Conservation (phyloP, 1,140 invertebrate genomes). For the Pseudomyrmex gracilis region DNA sequence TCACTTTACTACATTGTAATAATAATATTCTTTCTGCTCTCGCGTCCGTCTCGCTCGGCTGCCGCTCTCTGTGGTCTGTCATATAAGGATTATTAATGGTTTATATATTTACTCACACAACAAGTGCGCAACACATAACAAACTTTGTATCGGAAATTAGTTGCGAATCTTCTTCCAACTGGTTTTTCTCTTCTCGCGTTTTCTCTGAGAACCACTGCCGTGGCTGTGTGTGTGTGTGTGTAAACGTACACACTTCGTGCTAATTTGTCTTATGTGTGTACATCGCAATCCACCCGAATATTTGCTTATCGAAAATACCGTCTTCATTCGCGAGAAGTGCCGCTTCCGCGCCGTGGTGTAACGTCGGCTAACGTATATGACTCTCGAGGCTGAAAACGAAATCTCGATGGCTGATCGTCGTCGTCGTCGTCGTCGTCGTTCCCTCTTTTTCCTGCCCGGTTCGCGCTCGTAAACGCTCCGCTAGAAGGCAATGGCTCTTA, state of each 20-base stretch:
- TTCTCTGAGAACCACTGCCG: not conserved
- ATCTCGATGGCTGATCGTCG: constrained; percentile 52
- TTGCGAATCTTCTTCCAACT: not conserved
- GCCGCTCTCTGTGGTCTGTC: constrained; percentile 27
- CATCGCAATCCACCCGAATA: not conserved
- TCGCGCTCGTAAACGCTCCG: constrained; percentile 44
- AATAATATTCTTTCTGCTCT: constrained; percentile 38
- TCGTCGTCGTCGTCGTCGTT: not conserved
- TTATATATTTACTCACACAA: not conserved
- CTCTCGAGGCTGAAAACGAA: constrained; percentile 36
- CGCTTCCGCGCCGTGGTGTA: not conserved
- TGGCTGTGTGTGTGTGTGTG: no score
- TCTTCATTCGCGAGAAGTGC: constrained; percentile 24
- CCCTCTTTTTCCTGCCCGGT: constrained; percentile 39
- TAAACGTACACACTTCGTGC: no score
- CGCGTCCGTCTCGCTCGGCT: constrained; percentile 2
- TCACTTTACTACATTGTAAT: constrained; percentile 35
- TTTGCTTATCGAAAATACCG: constrained; percentile 33
- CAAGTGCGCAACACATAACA: not conserved
- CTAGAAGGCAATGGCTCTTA: constrained; percentile 48
- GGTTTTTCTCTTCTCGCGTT: not conserved
- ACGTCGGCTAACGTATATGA: not conserved
- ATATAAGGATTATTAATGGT: constrained; percentile 61
- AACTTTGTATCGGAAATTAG: not conserved
- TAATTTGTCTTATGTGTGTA: not conserved